Percentiles rank a stretch among this genome's conserved stretches.
These are phyloP conservation scores for Catharus minimus DNA, from an alignment of 2,113 vertebrate species.

Conservation along the genomic window DNA sequence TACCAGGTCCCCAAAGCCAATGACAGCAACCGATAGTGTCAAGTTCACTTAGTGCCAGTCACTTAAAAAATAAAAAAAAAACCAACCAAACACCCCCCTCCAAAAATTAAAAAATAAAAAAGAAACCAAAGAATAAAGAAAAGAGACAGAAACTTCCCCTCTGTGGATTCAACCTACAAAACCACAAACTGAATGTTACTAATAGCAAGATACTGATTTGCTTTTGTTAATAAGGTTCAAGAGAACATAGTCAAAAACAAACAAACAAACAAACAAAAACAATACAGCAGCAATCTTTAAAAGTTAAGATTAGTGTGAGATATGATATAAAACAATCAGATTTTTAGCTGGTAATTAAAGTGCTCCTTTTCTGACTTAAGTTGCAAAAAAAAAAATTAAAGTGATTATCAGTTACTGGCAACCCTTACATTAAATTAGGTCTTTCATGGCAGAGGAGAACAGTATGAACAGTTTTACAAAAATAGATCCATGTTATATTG, in stretches of 20 bases:
- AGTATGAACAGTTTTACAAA: slow-evolving; percentile 79
- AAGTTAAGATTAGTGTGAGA: slow-evolving; percentile 75
- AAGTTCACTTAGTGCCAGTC: slow-evolving; percentile 73
- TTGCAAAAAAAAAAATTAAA: slow-evolving; percentile 72
- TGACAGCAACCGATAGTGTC: slow-evolving; percentile 64
- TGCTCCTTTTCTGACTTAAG: slow-evolving; percentile 74
- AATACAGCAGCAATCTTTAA: slow-evolving; percentile 73
- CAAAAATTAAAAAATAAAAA: not conserved
- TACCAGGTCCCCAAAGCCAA: slow-evolving; percentile 62
- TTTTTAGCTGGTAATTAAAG: slow-evolving; percentile 73
- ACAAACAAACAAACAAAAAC: not conserved
- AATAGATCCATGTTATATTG: slow-evolving; percentile 79
- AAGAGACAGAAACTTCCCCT: slow-evolving; percentile 44
- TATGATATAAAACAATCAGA: slow-evolving; percentile 66
- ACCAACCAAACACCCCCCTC: not conserved
- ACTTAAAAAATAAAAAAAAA: slow-evolving; percentile 25
- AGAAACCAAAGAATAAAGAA: not conserved
- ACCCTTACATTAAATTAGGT: slow-evolving; percentile 69
- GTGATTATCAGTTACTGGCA: slow-evolving; percentile 77
- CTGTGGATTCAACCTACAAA: slow-evolving; percentile 51
- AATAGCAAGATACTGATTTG: slow-evolving; percentile 56
- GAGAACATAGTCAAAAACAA: slow-evolving; percentile 43
- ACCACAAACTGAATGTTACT: slow-evolving; percentile 61
- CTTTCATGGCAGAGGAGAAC: slow-evolving; percentile 78
- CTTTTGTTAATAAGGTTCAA: slow-evolving; percentile 70